These are phyloP conservation scores for Petrolisthes cinctipes DNA, from an alignment of 2,888 invertebrate species.

Conservation along the genomic window DNA sequence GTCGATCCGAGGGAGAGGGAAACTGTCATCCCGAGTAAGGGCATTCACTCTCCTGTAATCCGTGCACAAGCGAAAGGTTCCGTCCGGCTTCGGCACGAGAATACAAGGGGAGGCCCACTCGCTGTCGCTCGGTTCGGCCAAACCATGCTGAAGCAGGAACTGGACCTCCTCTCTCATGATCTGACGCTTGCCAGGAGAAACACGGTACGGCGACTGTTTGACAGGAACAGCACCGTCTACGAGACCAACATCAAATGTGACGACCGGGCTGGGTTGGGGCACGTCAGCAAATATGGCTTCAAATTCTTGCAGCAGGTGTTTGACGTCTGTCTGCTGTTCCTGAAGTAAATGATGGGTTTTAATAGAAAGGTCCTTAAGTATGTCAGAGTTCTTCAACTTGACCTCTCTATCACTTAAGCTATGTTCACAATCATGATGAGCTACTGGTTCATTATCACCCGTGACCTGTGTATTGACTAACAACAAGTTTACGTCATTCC, in stretches of 20 bases:
- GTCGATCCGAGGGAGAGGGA: neutral
- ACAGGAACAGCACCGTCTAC: slow-evolving; percentile 6
- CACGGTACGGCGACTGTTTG: neutral
- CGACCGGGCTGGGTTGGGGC: neutral
- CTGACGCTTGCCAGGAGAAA: neutral
- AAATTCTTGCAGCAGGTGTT: neutral
- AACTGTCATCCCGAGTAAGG: neutral
- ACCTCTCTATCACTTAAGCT: neutral
- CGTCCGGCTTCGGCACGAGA: slow-evolving; percentile 1
- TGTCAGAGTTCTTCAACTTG: neutral
- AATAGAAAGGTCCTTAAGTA: neutral
- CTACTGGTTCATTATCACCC: no score
- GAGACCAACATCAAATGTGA: neutral
- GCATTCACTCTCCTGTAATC: neutral
- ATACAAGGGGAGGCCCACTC: slow-evolving; percentile 31
- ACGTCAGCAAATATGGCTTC: neutral
- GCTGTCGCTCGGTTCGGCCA: slow-evolving; percentile 9
- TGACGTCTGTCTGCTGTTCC: neutral
- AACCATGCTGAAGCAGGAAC: neutral
- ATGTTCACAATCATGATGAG: no score
- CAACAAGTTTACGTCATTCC: neutral
- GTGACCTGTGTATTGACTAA: no score
- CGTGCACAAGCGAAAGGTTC: neutral
- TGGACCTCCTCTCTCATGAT: slow-evolving; percentile 5
- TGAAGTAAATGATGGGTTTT: neutral